Base-by-base conservation (phyloP, 2,113 vertebrate genomes). In the Sula dactylatra region DNA sequence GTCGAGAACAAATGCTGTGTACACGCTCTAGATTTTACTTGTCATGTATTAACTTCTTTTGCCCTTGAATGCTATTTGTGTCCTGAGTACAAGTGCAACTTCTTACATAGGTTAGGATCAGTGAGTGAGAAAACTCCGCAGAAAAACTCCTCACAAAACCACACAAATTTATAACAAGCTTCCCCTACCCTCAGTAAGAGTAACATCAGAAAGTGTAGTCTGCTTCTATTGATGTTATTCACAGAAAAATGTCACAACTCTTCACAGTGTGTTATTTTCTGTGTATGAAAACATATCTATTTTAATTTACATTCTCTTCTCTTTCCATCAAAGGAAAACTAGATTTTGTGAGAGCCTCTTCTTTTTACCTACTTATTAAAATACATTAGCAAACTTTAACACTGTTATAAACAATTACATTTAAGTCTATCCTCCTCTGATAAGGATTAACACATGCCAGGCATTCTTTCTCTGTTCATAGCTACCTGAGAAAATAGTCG, bases 281-380 rank as follows among this genome's bases (percentile, higher is more conserved):
- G 34, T 91, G 50, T 58, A 69, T 44, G 54, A 64, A 92, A 87
- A 82, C 47, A 26, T 52, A 56, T 7, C 25, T 84, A 4, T 72
- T 93, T 88, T 82, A 92, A 82, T 96, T 89, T 82, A 62, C 71
- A 73, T 95, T 89, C 69, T 92, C 58, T 94, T 34, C 32, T 82
- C 67, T 59, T 79, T 76, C 27, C 31, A 72, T 91, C 82, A 93
- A 78, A 92, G 36, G 38, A 77, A 87, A 81, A 73, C 22, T 21
- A 65, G 55, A 31, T 78, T 62, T 92, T 89, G 83, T 71, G 59
- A 93, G 70, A 67, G 26, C 24, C 22, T 79, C 61, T 87, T 94
- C 44, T 80, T 94, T 94, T 38, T 65, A 50, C 31, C 58, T 80
- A 27, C 65, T 89, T 84, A 89, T 54, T 93, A 89, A 91, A 91